phyloP scores from a whole-genome alignment of 2,888 invertebrate genomes.

The Nebria salina region DNA sequence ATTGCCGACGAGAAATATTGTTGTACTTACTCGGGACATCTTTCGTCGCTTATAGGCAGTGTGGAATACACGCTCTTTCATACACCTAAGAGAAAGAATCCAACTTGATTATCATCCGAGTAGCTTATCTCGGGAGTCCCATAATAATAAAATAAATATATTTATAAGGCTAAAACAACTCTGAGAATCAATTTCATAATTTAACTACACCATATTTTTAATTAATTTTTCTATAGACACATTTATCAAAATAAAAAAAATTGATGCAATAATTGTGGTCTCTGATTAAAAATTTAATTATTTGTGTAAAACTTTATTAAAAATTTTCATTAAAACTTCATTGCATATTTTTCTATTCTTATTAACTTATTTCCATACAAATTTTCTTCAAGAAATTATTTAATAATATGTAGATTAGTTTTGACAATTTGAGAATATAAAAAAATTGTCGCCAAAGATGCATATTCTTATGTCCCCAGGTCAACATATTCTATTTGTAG shows the following conservation, averaged over 20 bases:
- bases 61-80: background rate
- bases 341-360: background rate
- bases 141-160: too few species aligned
- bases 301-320: background rate
- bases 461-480: too few species aligned
- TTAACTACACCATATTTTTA: background rate
- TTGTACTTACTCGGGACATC: conserved; percentile 1
- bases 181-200: too few species aligned
- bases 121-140: too few species aligned
- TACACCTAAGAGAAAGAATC: background rate
- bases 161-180: too few species aligned
- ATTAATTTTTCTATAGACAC: background rate
- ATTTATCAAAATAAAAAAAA: background rate
- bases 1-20: conserved; percentile 11
- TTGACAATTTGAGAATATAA: background rate
- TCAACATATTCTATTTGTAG: too few species aligned
- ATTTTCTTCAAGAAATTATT: background rate
- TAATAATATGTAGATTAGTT: background rate
- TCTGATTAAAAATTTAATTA: background rate
- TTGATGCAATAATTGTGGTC: background rate
- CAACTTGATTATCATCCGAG: background rate
- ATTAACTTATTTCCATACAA: background rate
- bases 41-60: background rate
- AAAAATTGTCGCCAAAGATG: too few species aligned
- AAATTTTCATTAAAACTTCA: background rate